Base-by-base conservation (phyloP, 2,113 vertebrate genomes). In the Corythornis madagascariensis region DNA sequence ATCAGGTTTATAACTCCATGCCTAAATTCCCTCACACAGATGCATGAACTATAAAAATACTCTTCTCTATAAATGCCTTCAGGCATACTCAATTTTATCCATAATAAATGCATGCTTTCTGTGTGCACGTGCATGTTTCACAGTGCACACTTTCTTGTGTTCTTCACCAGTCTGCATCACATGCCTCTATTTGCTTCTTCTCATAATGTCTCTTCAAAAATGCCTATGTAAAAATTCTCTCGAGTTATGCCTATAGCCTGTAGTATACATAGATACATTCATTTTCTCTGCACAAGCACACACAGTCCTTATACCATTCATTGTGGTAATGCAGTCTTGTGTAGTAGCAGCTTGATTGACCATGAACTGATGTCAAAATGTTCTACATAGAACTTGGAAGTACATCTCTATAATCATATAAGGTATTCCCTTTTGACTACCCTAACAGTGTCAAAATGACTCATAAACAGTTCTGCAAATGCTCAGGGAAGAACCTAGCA, bases 191-290 rank as follows among this genome's bases (percentile, higher is more conserved):
- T 83, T 81, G 53, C 80, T 83, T 78, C 56, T 83, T 76, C 83
- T 90, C 65, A 50, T 84, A 29, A 57, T 92, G 70, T 82, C 83
- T 96, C 26, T 86, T 88, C 88, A 90, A 90, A 90, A 53, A 89
- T 69, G 66, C 70, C 25, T 86, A 13, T 76, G 85, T 50, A 93
- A 90, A 96, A 93, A 78, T 72, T 78, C 50, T 64, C 45, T 86
- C 24, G 60, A 26, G 10, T 71, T 89, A 56, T 78, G 81, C 70
- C 67, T 85, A 16, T 83, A 77, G 25, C 64, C 50, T 63, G 55
- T 75, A 26, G 82, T 88, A 64, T 90, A 88, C 56, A 78, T 74
- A 86, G 84, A 65, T 79, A 35, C 25, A 77, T 28, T 73, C 53
- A 35, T 70, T 89, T 89, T 86, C 53, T 35, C 7, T 22, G 71